Evolutionary conservation across 2,113 vertebrate species (phyloP).

Genomic region (Neodontobutis hainanensis): DNA sequence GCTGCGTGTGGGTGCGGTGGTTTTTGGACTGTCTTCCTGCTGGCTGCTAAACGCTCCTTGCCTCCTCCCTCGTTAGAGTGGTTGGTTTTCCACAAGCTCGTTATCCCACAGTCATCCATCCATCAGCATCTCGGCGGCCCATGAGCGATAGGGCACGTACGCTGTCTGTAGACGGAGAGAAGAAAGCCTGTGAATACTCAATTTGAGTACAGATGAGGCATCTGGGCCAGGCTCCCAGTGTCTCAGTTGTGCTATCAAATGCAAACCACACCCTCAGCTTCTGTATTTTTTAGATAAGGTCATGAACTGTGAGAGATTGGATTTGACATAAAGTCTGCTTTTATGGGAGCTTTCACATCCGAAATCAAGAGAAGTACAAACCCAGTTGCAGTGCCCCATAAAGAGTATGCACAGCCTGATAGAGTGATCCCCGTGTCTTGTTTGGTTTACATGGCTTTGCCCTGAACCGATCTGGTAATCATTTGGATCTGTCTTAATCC

Average conservation of each 20-base stretch:
- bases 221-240: conserved; percentile 38
- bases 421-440: conserved; percentile 33
- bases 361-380: conserved; percentile 38
- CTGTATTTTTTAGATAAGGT: conserved; percentile 56
- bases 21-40: conserved; percentile 61
- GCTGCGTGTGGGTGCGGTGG: conserved; percentile 54
- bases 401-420: conserved; percentile 25
- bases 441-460: conserved; percentile 25
- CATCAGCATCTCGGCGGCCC: conserved; percentile 69
- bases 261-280: conserved; percentile 50
- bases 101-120: conserved; percentile 77
- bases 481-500: conserved; percentile 61
- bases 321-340: conserved; percentile 41
- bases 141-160: conserved; percentile 74
- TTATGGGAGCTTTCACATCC: conserved; percentile 34
- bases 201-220: conserved; percentile 61
- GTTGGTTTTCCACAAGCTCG: conserved; percentile 72
- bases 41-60: conserved; percentile 56
- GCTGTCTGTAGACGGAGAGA: conserved; percentile 61
- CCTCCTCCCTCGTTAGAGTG: conserved; percentile 58
- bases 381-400: conserved; percentile 15
- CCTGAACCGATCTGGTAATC: conserved; percentile 54
- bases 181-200: conserved; percentile 70
- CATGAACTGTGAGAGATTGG: conserved; percentile 49
- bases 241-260: conserved; percentile 44